phyloP scores from a whole-genome alignment of 2,113 vertebrate species.

The Colossoma macropomum region DNA sequence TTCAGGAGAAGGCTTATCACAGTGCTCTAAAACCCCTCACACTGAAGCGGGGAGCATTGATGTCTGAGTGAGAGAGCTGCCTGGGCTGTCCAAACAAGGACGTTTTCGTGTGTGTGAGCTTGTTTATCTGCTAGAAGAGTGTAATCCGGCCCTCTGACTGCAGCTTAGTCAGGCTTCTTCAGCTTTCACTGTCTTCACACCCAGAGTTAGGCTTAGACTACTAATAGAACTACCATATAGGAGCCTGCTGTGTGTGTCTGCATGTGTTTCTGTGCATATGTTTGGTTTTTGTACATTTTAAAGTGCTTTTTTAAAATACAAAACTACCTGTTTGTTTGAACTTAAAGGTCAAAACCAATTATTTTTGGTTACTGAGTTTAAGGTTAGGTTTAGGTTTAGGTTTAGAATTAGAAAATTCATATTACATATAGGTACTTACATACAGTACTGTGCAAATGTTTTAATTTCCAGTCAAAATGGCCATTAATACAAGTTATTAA shows the following conservation, averaged over 20 bases:
- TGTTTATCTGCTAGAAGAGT: constrained; percentile 41
- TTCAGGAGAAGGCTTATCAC: background rate
- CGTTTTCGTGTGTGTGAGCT: constrained; percentile 10
- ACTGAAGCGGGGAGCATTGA: background rate
- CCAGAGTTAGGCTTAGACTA: constrained; percentile 25
- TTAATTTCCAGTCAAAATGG: too few relatives aligned
- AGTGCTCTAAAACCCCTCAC: background rate
- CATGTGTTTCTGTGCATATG: background rate
- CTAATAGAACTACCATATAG: constrained; percentile 4
- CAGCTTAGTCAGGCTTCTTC: constrained; percentile 41
- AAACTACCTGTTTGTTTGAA: too few relatives aligned
- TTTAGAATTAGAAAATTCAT: too few relatives aligned
- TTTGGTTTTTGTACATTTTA: background rate
- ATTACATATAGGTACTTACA: too few relatives aligned
- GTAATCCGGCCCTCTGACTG: constrained; percentile 45
- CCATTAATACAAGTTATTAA: too few relatives aligned
- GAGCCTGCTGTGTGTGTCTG: background rate
- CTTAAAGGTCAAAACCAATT: too few relatives aligned
- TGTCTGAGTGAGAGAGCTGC: constrained; percentile 22
- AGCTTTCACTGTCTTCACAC: constrained; percentile 31
- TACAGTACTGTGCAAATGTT: too few relatives aligned
- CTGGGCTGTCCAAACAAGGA: constrained; percentile 14
- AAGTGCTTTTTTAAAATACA: too few relatives aligned
- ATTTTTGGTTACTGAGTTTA: too few relatives aligned
- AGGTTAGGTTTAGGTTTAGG: too few relatives aligned